Evolutionary conservation across 2,797 vertebrate genomes (phyloP), one percentile per base, ranked within the genome.

Genomic region (Mormyrus proboscirostris): DNA sequence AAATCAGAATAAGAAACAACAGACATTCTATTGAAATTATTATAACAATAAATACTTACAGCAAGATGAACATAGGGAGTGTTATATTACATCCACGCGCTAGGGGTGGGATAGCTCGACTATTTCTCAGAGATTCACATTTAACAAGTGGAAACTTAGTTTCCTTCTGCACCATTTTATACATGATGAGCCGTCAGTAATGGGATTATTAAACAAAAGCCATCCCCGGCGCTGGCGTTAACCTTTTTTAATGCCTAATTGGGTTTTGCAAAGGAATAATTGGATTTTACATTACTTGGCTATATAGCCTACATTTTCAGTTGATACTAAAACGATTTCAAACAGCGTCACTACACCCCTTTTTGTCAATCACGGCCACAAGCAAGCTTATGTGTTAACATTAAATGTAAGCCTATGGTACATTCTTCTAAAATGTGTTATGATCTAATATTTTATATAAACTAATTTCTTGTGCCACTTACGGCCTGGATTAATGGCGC

Each of bases 181-280:
- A 99, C 98, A 99, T 98, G 98, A 99, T 99, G 98, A 99, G 98
- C 97, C 97, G 97, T 97, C 98, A 98, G 98, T 99, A 99, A 99
- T 99, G 97, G 98, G 98, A 99, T 99, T 99, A 99, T 99, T 99
- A 99, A 99, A 99, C 98, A 99, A 99, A 99, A 99, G 98, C 98
- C 97, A 97, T 99, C 99, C 99, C 98, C 98, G 98, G 98, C 98
- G 98, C 98, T 99, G 98, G 98, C 98, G 98, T 99, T 99, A 99
- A 99, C 98, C 98, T 99, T 99, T 98, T 99, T 98, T 98, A 97
- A 99, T 97, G 98, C 97, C 97, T 99, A 99, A 99, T 99, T 99
- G 98, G 97, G 98, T 99, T 99, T 99, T 99, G 98, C 97, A 97
- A 98, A 98, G 97, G 97, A 98, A 99, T 99, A 99, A 99, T 99